phyloP scores from a whole-genome alignment of 2,797 vertebrate genomes.

The Chelidonichthys spinosus region DNA sequence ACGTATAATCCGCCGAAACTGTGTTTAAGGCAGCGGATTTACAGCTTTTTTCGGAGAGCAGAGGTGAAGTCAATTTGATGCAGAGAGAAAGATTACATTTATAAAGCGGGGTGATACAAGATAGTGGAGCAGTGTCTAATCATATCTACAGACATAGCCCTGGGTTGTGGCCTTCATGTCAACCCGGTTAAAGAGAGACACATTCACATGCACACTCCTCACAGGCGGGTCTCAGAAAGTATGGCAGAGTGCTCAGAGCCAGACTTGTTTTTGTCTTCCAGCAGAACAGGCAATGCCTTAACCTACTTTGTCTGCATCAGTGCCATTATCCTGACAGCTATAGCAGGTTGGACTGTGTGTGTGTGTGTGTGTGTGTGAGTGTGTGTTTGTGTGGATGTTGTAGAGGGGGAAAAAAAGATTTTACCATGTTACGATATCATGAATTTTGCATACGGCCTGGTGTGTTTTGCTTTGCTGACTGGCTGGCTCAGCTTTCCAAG shows the following conservation, averaged over 20 bases:
- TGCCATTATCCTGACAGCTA: slow-evolving; percentile 73
- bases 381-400: slow-evolving; percentile 21
- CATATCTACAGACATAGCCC: slow-evolving; percentile 67
- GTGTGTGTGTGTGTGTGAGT: slow-evolving; percentile 13
- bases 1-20: background rate
- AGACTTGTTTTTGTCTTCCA: slow-evolving; percentile 79
- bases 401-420: slow-evolving; percentile 37
- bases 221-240: slow-evolving; percentile 43
- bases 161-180: slow-evolving; percentile 60
- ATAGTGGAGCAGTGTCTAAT: slow-evolving; percentile 49
- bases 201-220: slow-evolving; percentile 18
- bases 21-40: background rate
- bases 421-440: slow-evolving; percentile 60
- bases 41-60: background rate
- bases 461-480: slow-evolving; percentile 52
- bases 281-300: slow-evolving; percentile 75
- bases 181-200: slow-evolving; percentile 31
- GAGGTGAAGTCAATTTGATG: slow-evolving; percentile 40
- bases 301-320: slow-evolving; percentile 78
- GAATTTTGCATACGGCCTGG: slow-evolving; percentile 67
- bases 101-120: slow-evolving; percentile 34
- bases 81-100: slow-evolving; percentile 31
- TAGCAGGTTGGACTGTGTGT: slow-evolving; percentile 35
- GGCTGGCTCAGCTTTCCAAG: slow-evolving; percentile 40
- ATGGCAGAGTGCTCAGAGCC: slow-evolving; percentile 50